phyloP scores from a whole-genome alignment of 2,797 vertebrate species.

The Pipistrellus nathusii region DNA sequence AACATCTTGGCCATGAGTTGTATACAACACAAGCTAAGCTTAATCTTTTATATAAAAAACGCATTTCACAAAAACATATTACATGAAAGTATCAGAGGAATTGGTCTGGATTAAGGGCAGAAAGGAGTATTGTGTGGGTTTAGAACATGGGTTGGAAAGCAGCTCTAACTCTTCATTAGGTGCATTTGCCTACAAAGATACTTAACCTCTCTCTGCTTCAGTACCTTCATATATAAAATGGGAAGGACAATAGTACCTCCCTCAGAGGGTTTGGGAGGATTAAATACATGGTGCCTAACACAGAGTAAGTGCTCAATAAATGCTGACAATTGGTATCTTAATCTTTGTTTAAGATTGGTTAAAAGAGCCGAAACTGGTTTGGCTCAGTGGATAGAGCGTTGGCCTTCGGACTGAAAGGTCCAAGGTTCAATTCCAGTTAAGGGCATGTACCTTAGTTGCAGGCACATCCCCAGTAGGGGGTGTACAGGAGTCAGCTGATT shows the following conservation, averaged over 20 bases:
- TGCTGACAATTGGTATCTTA: not conserved
- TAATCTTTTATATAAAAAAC: constrained; percentile 10
- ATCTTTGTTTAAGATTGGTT: not conserved
- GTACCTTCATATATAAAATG: not conserved
- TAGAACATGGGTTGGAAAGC: not conserved
- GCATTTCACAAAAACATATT: not conserved
- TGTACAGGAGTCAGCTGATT: too few species aligned
- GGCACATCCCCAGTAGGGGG: too few species aligned
- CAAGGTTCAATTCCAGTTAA: too few species aligned
- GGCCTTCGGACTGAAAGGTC: too few species aligned
- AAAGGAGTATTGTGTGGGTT: not conserved
- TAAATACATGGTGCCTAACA: not conserved
- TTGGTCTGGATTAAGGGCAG: not conserved
- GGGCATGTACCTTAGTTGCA: too few species aligned
- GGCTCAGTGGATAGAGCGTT: too few species aligned
- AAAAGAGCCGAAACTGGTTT: not conserved
- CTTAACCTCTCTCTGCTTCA: not conserved
- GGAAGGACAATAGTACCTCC: not conserved
- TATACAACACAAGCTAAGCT: not conserved
- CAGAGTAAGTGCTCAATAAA: not conserved
- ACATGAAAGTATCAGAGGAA: not conserved
- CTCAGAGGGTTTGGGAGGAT: not conserved
- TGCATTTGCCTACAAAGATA: not conserved
- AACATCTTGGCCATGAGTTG: not conserved
- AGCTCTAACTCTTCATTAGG: not conserved